Evolutionary conservation across 2,113 vertebrate genomes (phyloP).

Genomic region (Sclerurus mexicanus): DNA sequence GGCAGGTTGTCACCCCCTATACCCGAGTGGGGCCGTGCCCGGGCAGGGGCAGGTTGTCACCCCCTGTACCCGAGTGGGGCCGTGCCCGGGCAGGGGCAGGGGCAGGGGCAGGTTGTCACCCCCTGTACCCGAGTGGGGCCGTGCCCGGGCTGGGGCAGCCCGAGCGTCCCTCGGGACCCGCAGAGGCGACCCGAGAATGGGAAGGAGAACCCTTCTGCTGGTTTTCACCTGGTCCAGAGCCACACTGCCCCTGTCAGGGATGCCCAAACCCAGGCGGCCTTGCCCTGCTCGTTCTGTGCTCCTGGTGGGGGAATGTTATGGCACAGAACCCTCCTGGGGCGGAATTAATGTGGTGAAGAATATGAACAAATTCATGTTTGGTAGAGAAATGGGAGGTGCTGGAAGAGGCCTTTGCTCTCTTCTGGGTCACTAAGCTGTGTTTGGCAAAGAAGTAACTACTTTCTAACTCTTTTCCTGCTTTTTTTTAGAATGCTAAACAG

Average conservation of each 20-base stretch:
- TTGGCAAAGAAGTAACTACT: neutral
- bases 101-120: no score
- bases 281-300: fast-evolving
- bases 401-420: neutral
- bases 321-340: neutral
- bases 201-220: neutral
- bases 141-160: fast-evolving
- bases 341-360: neutral
- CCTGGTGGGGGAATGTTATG: fast-evolving
- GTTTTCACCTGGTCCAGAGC: no score
- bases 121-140: no score
- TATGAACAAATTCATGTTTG: neutral
- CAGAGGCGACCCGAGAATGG: neutral
- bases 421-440: neutral
- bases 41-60: no score
- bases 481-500: neutral
- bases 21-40: no score
- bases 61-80: no score
- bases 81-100: no score
- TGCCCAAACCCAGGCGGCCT: neutral
- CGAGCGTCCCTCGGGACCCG: fast-evolving
- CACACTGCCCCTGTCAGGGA: fast-evolving
- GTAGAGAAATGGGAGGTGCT: neutral
- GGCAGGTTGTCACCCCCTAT: no score
- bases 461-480: neutral